A percentile compares a stretch with the other conserved stretches of the same genome.
These are phyloP conservation scores for Oophaga sylvatica DNA, from an alignment of 2,797 vertebrate genomes.

Conservation along the genomic window DNA sequence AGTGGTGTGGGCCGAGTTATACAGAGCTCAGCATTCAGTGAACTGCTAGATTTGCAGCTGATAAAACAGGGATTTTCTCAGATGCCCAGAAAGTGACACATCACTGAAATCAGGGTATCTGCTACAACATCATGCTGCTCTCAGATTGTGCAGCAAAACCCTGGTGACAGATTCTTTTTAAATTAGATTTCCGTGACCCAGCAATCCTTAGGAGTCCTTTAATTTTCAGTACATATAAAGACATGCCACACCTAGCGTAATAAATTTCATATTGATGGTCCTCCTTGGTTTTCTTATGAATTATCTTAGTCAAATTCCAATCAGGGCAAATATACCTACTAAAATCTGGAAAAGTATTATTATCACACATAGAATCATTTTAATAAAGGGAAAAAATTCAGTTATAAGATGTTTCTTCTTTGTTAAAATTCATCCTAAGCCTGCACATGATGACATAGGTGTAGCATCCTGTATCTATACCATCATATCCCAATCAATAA, in stretches of 20 bases:
- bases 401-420: neutral
- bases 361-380: neutral
- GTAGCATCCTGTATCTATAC: neutral
- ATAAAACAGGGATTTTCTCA: no score
- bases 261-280: no score
- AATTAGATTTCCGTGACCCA: neutral
- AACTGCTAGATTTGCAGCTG: no score
- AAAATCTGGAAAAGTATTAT: neutral
- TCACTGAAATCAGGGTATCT: no score
- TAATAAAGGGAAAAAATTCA: neutral
- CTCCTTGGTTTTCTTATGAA: neutral
- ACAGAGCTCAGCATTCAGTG: no score
- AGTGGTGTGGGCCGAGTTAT: no score
- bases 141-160: no score
- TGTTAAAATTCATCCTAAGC: neutral
- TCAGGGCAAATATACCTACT: neutral
- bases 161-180: no score
- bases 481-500: constrained; percentile 3
- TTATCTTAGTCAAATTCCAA: neutral
- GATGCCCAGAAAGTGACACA: no score
- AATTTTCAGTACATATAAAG: neutral
- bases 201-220: neutral
- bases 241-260: neutral
- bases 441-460: neutral
- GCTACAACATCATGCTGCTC: no score